These are phyloP conservation scores for Anoplophora glabripennis DNA, from an alignment of 1,140 invertebrate genomes.

Conservation along the genomic window DNA sequence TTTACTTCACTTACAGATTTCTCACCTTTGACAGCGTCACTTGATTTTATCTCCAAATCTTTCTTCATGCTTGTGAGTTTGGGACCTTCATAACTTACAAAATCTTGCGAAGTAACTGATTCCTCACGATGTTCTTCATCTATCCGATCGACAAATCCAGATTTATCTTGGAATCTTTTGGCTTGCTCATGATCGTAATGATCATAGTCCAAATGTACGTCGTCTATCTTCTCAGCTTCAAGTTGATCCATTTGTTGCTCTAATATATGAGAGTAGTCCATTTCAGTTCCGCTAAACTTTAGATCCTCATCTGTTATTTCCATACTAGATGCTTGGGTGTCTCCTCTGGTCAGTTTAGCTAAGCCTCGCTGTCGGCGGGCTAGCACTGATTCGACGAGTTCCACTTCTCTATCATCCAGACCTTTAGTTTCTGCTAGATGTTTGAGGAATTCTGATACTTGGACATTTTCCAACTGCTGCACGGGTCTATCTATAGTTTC, in stretches of 20 bases:
- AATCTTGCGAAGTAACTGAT: constrained; percentile 35
- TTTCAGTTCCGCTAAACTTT: constrained; percentile 61
- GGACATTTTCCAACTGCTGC: constrained; percentile 37
- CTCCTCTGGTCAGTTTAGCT: constrained; percentile 49
- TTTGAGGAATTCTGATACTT: constrained; percentile 51
- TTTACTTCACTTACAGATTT: constrained; percentile 31
- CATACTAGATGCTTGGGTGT: constrained; percentile 60
- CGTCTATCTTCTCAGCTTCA: constrained; percentile 59
- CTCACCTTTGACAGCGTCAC: constrained; percentile 34
- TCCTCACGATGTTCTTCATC: constrained; percentile 35
- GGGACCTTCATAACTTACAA: constrained; percentile 34
- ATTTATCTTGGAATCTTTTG: constrained; percentile 26
- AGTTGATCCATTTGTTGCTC: constrained; percentile 52
- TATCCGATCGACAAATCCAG: constrained; percentile 41
- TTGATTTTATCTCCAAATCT: constrained; percentile 30
- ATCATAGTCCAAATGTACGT: constrained; percentile 54
- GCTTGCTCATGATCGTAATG: constrained; percentile 21
- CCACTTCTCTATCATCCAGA: constrained; percentile 49
- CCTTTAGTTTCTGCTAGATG: constrained; percentile 50
- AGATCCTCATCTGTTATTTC: constrained; percentile 70
- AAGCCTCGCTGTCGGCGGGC: constrained; percentile 52
- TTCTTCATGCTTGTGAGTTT: constrained; percentile 24
- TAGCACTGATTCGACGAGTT: constrained; percentile 53
- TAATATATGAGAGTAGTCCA: constrained; percentile 59
- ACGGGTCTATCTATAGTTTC: neutral